These are phyloP conservation scores for Mamestra brassicae DNA, from an alignment of 2,888 invertebrate genomes.

Conservation along the genomic window DNA sequence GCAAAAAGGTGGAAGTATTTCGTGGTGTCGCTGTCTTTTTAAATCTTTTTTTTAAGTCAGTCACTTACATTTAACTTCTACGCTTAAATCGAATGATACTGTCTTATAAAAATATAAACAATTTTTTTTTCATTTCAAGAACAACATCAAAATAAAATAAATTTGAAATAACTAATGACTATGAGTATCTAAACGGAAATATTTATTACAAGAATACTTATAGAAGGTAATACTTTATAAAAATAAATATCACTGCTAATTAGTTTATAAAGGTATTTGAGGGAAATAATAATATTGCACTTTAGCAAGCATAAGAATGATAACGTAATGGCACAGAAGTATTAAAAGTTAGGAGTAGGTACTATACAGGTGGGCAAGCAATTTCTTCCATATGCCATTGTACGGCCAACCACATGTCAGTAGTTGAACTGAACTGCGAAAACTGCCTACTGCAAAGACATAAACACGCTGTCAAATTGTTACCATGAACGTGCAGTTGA, in stretches of 20 bases:
- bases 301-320: slow-evolving; percentile 37
- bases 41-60: slow-evolving; percentile 12
- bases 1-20: slow-evolving; percentile 31
- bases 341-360: slow-evolving; percentile 59
- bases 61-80: slow-evolving; percentile 43
- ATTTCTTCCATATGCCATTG: slow-evolving; percentile 66
- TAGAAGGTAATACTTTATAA: slow-evolving; percentile 55
- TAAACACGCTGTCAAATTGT: neutral
- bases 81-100: slow-evolving; percentile 73
- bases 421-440: neutral
- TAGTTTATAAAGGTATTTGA: slow-evolving; percentile 35
- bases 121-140: slow-evolving; percentile 71
- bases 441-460: neutral
- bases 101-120: slow-evolving; percentile 82
- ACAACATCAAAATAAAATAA: slow-evolving; percentile 62
- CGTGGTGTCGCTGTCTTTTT: slow-evolving; percentile 39
- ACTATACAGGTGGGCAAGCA: slow-evolving; percentile 79
- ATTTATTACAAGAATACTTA: slow-evolving; percentile 54
- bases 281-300: slow-evolving; percentile 65
- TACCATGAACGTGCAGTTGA: slow-evolving; percentile 4
- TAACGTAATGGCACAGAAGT: slow-evolving; percentile 80
- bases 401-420: slow-evolving; percentile 13
- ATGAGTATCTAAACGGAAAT: slow-evolving; percentile 58
- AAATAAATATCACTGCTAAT: slow-evolving; percentile 70
- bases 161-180: slow-evolving; percentile 60